Percentiles rank a stretch among this genome's conserved stretches.
These are phyloP conservation scores for Barypeithes pellucidus DNA, from an alignment of 2,888 invertebrate species.

Conservation along the genomic window DNA sequence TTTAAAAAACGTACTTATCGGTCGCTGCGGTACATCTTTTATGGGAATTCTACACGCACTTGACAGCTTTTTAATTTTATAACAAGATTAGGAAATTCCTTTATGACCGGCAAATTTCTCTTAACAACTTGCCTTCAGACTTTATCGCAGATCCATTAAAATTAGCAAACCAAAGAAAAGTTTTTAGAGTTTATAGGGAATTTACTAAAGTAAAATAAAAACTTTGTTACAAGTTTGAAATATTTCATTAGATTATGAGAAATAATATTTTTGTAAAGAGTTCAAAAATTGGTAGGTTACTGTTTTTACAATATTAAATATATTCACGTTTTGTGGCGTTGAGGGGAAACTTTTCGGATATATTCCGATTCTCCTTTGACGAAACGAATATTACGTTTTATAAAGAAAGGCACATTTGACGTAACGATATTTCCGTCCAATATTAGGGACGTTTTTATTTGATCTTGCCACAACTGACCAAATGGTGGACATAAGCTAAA, in stretches of 20 bases:
- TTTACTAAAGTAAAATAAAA: background rate
- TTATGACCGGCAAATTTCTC: background rate
- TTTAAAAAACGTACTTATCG: no score
- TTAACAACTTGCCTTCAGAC: background rate
- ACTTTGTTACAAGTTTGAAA: background rate
- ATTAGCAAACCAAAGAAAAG: background rate
- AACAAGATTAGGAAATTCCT: background rate
- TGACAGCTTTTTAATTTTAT: no score
- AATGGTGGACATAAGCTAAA: conserved; percentile 22
- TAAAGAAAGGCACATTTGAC: background rate
- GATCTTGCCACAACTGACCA: conserved; percentile 4
- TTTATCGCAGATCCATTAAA: background rate
- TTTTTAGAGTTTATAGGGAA: background rate
- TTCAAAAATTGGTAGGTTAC: no score
- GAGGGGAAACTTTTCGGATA: no score
- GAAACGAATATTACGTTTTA: background rate
- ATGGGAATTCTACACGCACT: no score
- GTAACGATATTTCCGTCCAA: conserved; percentile 8
- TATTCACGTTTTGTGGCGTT: no score
- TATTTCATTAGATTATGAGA: background rate
- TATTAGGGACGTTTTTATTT: conserved; percentile 25
- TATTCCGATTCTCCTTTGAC: background rate
- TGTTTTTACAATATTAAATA: no score
- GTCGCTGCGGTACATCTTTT: no score
- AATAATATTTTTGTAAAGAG: background rate